These are phyloP conservation scores for Papilio elwesi DNA, from an alignment of 2,888 invertebrate genomes.

Conservation along the genomic window DNA sequence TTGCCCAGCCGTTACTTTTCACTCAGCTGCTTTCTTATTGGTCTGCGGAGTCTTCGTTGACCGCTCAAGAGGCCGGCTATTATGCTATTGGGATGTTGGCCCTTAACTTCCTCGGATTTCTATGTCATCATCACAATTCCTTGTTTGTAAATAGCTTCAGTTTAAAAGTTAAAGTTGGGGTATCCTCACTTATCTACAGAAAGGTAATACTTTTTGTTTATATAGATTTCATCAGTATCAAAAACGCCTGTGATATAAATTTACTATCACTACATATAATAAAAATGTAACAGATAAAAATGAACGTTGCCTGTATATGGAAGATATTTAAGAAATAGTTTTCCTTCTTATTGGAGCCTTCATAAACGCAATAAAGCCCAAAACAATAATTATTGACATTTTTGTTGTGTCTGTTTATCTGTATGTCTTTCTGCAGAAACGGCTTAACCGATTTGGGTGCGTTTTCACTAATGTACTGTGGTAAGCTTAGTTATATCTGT, in stretches of 20 bases:
- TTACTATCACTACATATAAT: no score
- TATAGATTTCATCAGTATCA: neutral
- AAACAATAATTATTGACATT: no score
- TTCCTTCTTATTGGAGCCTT: no score
- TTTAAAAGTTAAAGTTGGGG: conserved; percentile 88
- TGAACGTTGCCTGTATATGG: no score
- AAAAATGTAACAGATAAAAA: no score
- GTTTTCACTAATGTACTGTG: no score
- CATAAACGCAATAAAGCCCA: no score
- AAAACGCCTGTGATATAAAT: neutral
- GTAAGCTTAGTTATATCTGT: no score
- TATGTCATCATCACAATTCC: conserved; percentile 89
- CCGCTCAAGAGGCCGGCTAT: conserved; percentile 80
- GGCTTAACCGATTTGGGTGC: no score
- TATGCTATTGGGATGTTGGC: conserved; percentile 82
- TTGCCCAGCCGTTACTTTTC: conserved; percentile 81
- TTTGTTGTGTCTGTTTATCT: no score
- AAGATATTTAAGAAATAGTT: no score
- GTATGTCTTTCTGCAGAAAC: no score
- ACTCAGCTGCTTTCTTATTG: conserved; percentile 80
- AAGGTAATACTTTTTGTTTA: conserved; percentile 82
- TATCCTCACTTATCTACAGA: conserved; percentile 89
- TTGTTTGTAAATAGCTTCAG: conserved; percentile 86
- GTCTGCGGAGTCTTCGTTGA: conserved; percentile 67
- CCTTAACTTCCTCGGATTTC: conserved; percentile 75